These are phyloP conservation scores for Vanessa tameamea DNA, from an alignment of 1,140 invertebrate genomes.

Conservation along the genomic window DNA sequence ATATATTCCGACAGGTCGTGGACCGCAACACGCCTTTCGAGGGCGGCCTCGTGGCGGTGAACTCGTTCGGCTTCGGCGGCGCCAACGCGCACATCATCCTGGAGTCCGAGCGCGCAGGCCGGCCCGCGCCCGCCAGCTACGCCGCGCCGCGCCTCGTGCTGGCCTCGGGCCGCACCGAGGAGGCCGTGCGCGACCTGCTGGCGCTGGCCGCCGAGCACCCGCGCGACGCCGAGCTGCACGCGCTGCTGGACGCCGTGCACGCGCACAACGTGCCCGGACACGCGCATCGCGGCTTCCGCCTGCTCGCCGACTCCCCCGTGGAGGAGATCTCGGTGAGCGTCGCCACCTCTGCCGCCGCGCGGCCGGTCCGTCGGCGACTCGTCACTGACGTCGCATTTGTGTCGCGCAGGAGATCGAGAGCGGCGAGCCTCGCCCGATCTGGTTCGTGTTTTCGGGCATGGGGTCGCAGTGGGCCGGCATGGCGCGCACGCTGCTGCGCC, in stretches of 20 bases:
- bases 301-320: slow-evolving; percentile 82
- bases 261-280: slow-evolving; percentile 86
- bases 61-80: slow-evolving; percentile 99
- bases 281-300: slow-evolving; percentile 87
- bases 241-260: slow-evolving; percentile 88
- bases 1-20: slow-evolving; percentile 83
- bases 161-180: slow-evolving; percentile 92
- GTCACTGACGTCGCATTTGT: not conserved
- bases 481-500: slow-evolving; percentile 90
- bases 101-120: slow-evolving; percentile 82
- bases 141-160: slow-evolving; percentile 86
- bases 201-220: slow-evolving; percentile 82
- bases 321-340: slow-evolving; percentile 74
- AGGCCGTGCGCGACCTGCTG: slow-evolving; percentile 87
- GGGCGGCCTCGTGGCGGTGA: slow-evolving; percentile 92
- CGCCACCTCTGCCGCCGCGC: not conserved
- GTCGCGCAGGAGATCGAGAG: slow-evolving; percentile 51
- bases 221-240: slow-evolving; percentile 88
- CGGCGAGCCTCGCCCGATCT: slow-evolving; percentile 88
- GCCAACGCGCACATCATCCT: slow-evolving; percentile 96
- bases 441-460: slow-evolving; percentile 98
- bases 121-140: slow-evolving; percentile 60
- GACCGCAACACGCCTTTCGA: slow-evolving; percentile 89
- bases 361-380: not conserved
- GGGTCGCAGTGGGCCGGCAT: slow-evolving; percentile 98